Conservation (phyloP, 2,797 vertebrate species). For the Urophycis tenuis region DNA sequence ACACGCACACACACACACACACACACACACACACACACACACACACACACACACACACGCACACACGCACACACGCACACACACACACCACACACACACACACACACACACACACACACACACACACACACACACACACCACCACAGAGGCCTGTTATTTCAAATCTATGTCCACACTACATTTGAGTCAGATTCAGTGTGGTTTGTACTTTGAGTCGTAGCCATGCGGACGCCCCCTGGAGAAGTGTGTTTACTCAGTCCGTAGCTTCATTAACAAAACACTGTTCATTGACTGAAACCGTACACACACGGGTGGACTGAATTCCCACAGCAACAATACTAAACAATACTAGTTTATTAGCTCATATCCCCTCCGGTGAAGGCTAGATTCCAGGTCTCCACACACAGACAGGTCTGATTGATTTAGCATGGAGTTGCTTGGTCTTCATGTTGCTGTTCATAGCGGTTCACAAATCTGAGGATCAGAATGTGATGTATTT, state of each 20-base stretch:
- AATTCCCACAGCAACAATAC: slow-evolving; percentile 26
- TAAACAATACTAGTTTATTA: slow-evolving; percentile 27
- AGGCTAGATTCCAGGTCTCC: background rate
- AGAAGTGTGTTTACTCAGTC: slow-evolving; percentile 15
- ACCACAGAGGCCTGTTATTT: too few relatives aligned
- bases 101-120: too few relatives aligned
- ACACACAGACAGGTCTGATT: too few relatives aligned
- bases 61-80: too few relatives aligned
- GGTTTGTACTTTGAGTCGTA: background rate
- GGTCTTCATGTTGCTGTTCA: background rate
- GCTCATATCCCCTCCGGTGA: background rate
- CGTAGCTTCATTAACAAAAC: slow-evolving; percentile 26
- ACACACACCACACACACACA: too few relatives aligned
- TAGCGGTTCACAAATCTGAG: too few relatives aligned
- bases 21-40: too few relatives aligned
- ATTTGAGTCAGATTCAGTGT: background rate
- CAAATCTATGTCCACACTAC: too few relatives aligned
- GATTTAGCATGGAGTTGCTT: background rate
- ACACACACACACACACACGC: too few relatives aligned
- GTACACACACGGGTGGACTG: slow-evolving; percentile 12
- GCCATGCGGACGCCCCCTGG: background rate
- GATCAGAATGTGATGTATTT: background rate
- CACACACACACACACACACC: too few relatives aligned
- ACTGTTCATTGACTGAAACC: slow-evolving; percentile 30
- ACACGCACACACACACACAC: too few relatives aligned